Evolutionary conservation across 2,888 invertebrate species (phyloP).

Genomic region (Odiellus spinosus): DNA sequence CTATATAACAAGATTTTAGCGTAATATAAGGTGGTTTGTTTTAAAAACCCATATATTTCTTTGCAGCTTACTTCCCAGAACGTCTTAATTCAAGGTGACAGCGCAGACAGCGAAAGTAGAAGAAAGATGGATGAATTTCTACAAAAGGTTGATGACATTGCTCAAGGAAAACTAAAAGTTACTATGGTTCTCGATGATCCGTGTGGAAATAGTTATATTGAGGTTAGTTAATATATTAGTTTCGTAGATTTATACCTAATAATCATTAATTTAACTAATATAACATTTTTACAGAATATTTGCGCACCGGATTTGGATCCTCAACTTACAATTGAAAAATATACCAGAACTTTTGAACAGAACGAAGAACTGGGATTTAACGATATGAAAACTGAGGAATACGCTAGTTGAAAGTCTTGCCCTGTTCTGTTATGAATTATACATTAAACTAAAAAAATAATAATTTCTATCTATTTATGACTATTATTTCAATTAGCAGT

Average conservation of each 20-base stretch:
- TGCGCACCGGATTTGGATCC: constrained; percentile 47
- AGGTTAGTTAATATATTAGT: constrained; percentile 33
- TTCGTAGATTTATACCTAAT: no score
- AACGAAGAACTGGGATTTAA: constrained; percentile 90
- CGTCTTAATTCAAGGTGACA: constrained; percentile 23
- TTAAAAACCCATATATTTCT: no score
- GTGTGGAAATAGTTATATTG: constrained; percentile 90
- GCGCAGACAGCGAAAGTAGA: constrained; percentile 38
- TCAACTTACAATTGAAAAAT: constrained; percentile 54
- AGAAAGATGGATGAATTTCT: constrained; percentile 46
- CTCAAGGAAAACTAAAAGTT: constrained; percentile 43
- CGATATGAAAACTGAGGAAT: constrained; percentile 86
- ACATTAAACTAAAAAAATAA: no score
- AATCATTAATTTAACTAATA: no score
- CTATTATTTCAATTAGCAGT: no score
- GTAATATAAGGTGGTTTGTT: no score
- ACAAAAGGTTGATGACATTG: constrained; percentile 44
- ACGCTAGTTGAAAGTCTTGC: constrained; percentile 28
- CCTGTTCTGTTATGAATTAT: neutral
- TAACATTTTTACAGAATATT: constrained; percentile 43
- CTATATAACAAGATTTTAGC: no score
- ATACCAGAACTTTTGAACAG: constrained; percentile 70
- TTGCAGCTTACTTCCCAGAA: constrained; percentile 41
- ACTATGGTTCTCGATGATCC: constrained; percentile 86
- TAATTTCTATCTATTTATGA: no score